Evolutionary conservation across 2,797 vertebrate genomes (phyloP), one percentile per base, ranked within the genome.

Genomic region (Crax fasciolata): DNA sequence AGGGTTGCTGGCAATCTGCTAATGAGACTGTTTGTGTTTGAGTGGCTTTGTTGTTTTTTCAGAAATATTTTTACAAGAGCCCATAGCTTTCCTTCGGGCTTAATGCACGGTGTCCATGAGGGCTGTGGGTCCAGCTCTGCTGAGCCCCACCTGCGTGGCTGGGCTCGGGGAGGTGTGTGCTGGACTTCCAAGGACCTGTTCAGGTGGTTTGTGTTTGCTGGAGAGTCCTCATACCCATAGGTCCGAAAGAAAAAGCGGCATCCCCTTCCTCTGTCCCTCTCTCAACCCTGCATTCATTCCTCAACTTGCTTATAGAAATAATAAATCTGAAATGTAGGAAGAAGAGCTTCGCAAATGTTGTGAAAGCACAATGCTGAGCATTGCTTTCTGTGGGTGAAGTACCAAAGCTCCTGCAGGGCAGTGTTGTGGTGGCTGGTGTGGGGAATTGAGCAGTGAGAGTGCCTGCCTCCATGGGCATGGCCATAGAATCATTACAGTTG

Each of bases 1-100:
- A 43, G 70, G 39, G 20, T 62, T 87, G 58, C 70, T 95, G 83
- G 67, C 59, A 86, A 49, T 66, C 61, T 80, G 58, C 87, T 96
- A 66, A 89, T 43, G 66, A 76, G 70, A 13, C 48, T 59, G 17
- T 46, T 92, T 91, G 74, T 63, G 44, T 86, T 74, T 59, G 24
- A 66, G 48, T 80, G 88, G 35, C 38, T 87, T 51, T 84, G 77
- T 86, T 82, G 28, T 62, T 83, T 71, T 52, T 38, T 59, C 18
- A 1, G 57, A 38, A 93, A 35, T 21, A 43, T 77, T 86, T 93
- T 78, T 67, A 41, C 30, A 65, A 73, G 66, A 30, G 32, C 46
- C 30, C 16, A 6, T 39, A 19, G 35, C 39, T 51, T 43, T 3
- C 2, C 39, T 24, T 39, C 55, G 65, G 70, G 54, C 20, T 85